Evolutionary conservation across 2,113 vertebrate species (phyloP), one percentile per base, ranked within the genome.

Genomic region (Neofelis nebulosa): DNA sequence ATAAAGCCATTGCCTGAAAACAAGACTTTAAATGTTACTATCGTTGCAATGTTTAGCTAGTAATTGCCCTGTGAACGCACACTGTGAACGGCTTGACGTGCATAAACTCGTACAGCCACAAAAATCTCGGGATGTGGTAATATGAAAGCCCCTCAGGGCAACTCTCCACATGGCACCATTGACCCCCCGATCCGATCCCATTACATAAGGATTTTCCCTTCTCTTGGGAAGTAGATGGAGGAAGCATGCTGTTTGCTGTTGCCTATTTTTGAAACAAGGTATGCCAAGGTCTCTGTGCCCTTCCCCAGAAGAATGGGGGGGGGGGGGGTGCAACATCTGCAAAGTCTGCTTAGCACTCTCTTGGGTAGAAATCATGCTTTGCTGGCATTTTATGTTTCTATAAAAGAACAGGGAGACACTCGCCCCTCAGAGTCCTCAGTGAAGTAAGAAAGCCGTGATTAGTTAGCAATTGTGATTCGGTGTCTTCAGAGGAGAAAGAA

Each of bases 331-430:
- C 4, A 76, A 52, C 97, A 95, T 80, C 95, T 92, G 87, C 41
- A 73, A 89, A 76, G 29, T 63, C 68, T 94, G 79, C 66, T 90
- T 18, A 61, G 29, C 45, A 36, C 41, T 93, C 48, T 78, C 94
- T 55, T 78, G 81, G 69, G 82, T 79, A 71, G 57, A 95, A 90
- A 94, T 92, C 68, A 52, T 95, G 90, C 87, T 96, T 95, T 79
- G 80, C 41, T 97, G 74, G 87, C 89, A 94, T 93, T 97, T 97
- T 92, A 55, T 84, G 86, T 96, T 96, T 92, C 97, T 94, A 81
- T 97, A 84, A 96, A 96, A 92, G 80, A 96, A 84, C 33, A 89
- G 48, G 63, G n/a, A 89, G 80, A 92, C 65, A 57, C 33, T 48
- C 71, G 71, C 48, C 55, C 73, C 45, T 86, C 29, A 5, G 90